Evolutionary conservation across 2,797 vertebrate species (phyloP), one percentile per base, ranked within the genome.

Genomic region (Labroides dimidiatus): DNA sequence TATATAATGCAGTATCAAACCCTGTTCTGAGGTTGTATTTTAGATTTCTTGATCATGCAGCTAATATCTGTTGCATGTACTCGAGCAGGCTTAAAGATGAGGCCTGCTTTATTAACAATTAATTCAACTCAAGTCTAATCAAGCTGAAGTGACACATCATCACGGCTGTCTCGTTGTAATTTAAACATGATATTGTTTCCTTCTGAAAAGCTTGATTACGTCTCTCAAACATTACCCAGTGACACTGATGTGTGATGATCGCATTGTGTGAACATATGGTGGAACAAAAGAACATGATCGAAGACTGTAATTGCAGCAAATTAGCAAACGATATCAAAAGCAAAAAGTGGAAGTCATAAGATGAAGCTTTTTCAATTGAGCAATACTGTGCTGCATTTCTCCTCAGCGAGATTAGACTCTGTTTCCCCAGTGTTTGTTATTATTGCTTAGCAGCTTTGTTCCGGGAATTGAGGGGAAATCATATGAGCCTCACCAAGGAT

Each of bases 231-330:
- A 37, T 70, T 42, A 74, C 33, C 15, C 37, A 55, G 72, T 75
- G 64, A 72, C 59, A 70, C 6, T 42, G 50, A 73, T 59, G 50
- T n/a, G 56, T 50, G 71, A 75, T n/a, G 37, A 76, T 73, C 48
- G 61, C 24, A 65, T 43, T 71, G 39, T 62, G 41, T 7, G 48
- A 77, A 68, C 62, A 60, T 77, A 47, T 47, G 71, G 59, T 33
- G 48, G 55, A 67, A 65, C 51, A 54, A 79, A 75, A 60, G 74
- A 24, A 48, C 27, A 69, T 12, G 45, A 81, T 63, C 33, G 56
- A 80, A 72, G 53, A 42, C 4, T 9, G 36, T 13, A 65, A 76
- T 21, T 52, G 23, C 37, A 20, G 2, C 21, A 69, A 72, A 80
- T 72, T 69, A 57, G 62, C 2, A 62, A 48, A 64, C 19, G 9